Evolutionary conservation across 64 coral and sea anemone genomes (phyloP), one percentile per base, ranked within the genome.

Genomic region (Catalaphyllia jardinei): DNA sequence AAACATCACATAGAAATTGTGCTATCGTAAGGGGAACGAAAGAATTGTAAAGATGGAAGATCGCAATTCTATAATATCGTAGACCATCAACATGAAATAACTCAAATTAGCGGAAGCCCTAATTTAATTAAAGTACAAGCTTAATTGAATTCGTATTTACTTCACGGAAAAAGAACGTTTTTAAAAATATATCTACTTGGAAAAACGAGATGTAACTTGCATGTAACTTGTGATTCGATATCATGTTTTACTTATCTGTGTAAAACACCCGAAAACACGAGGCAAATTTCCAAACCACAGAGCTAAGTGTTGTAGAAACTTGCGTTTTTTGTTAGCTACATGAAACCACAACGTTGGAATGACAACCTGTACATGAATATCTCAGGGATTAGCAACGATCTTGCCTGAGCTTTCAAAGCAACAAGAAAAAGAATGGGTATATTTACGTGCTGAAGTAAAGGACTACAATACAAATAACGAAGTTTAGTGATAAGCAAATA

Each of bases 221-320:
- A 25, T 67, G 64, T 22, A 39, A 46, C 7, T 46, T 46, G 42
- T 25, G 25, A 11, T 24, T n/a, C 22, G 25, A 69, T 69, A 69
- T 29, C n/a, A 27, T 11, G n/a, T 25, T 24, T 27, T 61, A 10
- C 9, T 28, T 79, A 8, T 31, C 49, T 30, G 76, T 57, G 24
- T 51, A 62, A 14, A 61, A 20, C 78, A 80, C 51, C 29, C 10
- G 78, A 62, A 14, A 61, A 20, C 78, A 80, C 51, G 55, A 20
- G 78, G 78, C 55, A 62, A 80, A 80, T 62, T 85, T 85, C 81
- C 81, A 85, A 85, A 85, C 81, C 81, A 71, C 81, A 71, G 12
- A 3, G 25, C n/a, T 64, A 85, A 22, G 8, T 71, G 17, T 71
- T 19, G 33, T 4, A 1, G 35, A 30, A 71, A 71, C 29, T 33